These are phyloP conservation scores for Paracanthobrama guichenoti DNA, from an alignment of 2,113 vertebrate species.

Conservation along the genomic window DNA sequence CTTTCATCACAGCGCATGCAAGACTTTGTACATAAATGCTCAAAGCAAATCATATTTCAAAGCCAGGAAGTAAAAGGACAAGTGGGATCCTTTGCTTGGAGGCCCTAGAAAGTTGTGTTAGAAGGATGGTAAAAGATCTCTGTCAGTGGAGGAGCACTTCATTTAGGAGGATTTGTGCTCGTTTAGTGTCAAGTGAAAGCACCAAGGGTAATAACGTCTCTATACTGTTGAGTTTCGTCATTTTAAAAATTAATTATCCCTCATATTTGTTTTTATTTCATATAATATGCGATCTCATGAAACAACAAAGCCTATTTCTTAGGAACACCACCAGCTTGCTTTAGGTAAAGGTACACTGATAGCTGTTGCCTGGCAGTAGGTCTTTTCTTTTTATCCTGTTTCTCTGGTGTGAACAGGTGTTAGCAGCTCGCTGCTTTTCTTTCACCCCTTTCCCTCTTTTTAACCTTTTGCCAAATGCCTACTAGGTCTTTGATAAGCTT, in stretches of 20 bases:
- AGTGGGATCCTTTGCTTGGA: conserved; percentile 65
- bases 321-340: conserved; percentile 55
- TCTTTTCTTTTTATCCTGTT: conserved; percentile 60
- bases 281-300: conserved; percentile 42
- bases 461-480: conserved; percentile 72
- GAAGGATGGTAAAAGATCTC: conserved; percentile 41
- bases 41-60: conserved; percentile 99
- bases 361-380: conserved; percentile 63
- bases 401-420: conserved; percentile 73
- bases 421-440: conserved; percentile 79
- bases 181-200: conserved; percentile 1
- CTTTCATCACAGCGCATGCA: conserved; percentile 85
- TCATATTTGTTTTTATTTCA: not conserved
- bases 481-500: conserved; percentile 51
- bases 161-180: conserved; percentile 10
- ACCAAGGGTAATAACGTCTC: not conserved
- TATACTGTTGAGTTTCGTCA: conserved; percentile 6
- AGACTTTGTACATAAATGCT: conserved; percentile 94
- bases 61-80: conserved; percentile 80
- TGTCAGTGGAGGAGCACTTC: conserved; percentile 11
- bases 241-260: not conserved
- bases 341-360: conserved; percentile 56
- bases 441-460: conserved; percentile 57
- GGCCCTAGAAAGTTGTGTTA: conserved; percentile 60
- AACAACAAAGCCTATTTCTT: conserved; percentile 54